A percentile compares a stretch with the other conserved stretches of the same genome.
phyloP scores from a whole-genome alignment of 1,140 invertebrate genomes.

The Glossosoma conforme region DNA sequence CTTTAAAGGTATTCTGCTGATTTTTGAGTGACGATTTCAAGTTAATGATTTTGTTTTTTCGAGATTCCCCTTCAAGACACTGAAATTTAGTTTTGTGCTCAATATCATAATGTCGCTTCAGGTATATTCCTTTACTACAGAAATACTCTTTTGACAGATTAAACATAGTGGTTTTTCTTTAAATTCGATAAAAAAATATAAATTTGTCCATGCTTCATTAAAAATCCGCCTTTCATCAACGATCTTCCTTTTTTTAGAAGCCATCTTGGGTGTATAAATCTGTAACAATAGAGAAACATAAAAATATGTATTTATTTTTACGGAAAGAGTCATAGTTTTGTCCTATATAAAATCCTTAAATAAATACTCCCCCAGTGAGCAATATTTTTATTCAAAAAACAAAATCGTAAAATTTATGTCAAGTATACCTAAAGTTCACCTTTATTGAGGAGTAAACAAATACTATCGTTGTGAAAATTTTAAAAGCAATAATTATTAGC shows the following conservation, averaged over 20 bases:
- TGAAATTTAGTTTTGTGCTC: constrained; percentile 32
- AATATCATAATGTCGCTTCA: constrained; percentile 34
- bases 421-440: no score
- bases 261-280: constrained; percentile 12
- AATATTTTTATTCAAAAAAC: no score
- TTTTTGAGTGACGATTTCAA: constrained; percentile 32
- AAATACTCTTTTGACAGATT: constrained; percentile 34
- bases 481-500: no score
- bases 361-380: no score
- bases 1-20: constrained; percentile 33
- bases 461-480: no score
- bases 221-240: constrained; percentile 31
- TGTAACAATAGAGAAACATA: constrained; percentile 5
- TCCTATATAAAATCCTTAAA: no score
- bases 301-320: no score
- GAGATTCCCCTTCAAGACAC: constrained; percentile 28
- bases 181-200: constrained; percentile 25
- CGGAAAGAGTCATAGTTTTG: no score
- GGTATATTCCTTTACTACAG: constrained; percentile 36
- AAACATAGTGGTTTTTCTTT: constrained; percentile 27
- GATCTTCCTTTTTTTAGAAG: constrained; percentile 15
- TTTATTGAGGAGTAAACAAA: no score
- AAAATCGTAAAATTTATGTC: no score
- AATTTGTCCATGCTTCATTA: constrained; percentile 33
- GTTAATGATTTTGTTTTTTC: constrained; percentile 31